Base-by-base conservation (phyloP, 2,113 vertebrate genomes). In the Jacana jacana region DNA sequence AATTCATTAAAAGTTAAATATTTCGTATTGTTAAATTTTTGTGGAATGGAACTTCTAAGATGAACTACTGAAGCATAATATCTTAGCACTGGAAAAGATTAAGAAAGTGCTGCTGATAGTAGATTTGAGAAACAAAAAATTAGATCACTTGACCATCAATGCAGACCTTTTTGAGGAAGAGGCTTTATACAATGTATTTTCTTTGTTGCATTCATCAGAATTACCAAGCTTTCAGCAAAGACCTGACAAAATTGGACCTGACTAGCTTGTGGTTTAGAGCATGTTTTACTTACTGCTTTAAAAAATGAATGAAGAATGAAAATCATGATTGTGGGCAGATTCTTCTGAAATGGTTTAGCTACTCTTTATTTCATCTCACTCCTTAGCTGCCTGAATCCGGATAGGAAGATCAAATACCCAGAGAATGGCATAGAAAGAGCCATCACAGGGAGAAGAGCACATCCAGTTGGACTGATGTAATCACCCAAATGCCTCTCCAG, bases 271-370 rank as follows among this genome's bases (percentile, higher is more conserved):
- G 86, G 78, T 97, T 97, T 95, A 89, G 48, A 88, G 40, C 72
- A 40, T 24, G 11, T 95, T 93, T 78, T 91, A 81, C 90, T 96
- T 89, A 94, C 6, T 1, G 18, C 72, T 91, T 86, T 86, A 87
- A 95, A 94, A 95, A 95, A 95, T 81, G 69, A 96, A 95, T 80
- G 88, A 87, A 93, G 87, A 96, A 93, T 82, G 24, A 95, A 95
- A 96, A 88, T 87, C 86, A 75, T 90, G 88, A 86, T 33, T 96
- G 83, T 93, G 76, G 82, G 63, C 79, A 96, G 86, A 93, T 94
- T 93, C 70, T 93, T 93, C 65, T 1, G 5, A 92, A 92, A 57
- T 79, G 31, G 79, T 96, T 94, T 76, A 94, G 82, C 58, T 93
- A 69, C 72, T 72, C 35, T 66, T 71, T 86, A 91, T 88, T 96